Evolutionary conservation across 2,113 vertebrate species (phyloP), one percentile per base, ranked within the genome.

Genomic region (Carassius auratus): DNA sequence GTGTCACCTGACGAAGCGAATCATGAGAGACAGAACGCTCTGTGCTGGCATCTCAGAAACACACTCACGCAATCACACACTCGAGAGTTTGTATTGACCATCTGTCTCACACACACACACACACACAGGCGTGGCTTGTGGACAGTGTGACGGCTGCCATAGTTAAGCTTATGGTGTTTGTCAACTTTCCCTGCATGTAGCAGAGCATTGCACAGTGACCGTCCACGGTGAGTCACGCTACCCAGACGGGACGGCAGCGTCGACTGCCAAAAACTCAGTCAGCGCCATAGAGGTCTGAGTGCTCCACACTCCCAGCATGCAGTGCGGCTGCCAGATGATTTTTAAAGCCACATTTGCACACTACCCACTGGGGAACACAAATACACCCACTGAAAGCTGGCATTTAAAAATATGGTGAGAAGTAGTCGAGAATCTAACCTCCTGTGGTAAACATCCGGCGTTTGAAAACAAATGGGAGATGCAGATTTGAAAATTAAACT

Each of bases 101-200:
- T 82, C 80, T 82, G 80, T 82, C 85, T 73, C 74, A 74, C 80
- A 45, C 80, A 19, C 42, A 42, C 42, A 84, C 74, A 85, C 64
- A 13, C 81, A 86, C 30, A 55, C 77, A 77, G 86, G 81, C 75
- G 85, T 85, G 82, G 86, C 71, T 78, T 64, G 82, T 84, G 77
- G 73, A 85, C 74, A 73, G 75, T 81, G 62, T 86, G 90, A 86
- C 83, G 84, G 83, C 85, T 88, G 73, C 88, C 88, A 88, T 90
- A 91, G 93, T 93, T 88, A 93, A 92, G 90, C 92, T 90, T 93
- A 90, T 93, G 92, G 88, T 93, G 89, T 92, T 94, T 92, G 91
- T 93, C 85, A 79, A 89, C 90, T 90, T 89, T 89, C 88, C 89
- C 90, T 88, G 90, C 87, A 85, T 89, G 89, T 85, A 89, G 90